phyloP scores from a whole-genome alignment of 92 coral and sea anemone genomes.

The Actinostola sp. region DNA sequence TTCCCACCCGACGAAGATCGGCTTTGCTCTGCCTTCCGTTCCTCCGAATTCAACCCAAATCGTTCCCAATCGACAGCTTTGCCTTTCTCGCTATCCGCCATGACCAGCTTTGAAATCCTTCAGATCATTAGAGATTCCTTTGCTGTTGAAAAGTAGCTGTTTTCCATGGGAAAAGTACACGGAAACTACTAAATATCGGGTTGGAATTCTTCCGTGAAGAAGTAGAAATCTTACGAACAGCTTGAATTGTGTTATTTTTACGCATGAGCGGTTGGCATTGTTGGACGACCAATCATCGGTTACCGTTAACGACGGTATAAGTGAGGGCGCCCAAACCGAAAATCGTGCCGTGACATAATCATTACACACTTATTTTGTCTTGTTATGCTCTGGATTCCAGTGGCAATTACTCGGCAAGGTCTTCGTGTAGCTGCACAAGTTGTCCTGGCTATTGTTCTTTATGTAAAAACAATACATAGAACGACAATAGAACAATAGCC shows the following conservation, averaged over 20 bases:
- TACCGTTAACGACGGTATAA: constrained; percentile 30
- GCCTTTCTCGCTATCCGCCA: constrained; percentile 45
- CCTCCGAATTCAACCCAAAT: constrained; percentile 79
- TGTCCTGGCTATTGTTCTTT: no score
- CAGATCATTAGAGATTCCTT: not conserved
- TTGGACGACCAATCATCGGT: constrained; percentile 42
- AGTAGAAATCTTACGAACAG: not conserved
- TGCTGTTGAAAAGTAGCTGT: not conserved
- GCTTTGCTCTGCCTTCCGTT: constrained; percentile 20
- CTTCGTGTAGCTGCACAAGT: no score
- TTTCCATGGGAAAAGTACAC: constrained; percentile 23
- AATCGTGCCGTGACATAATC: not conserved
- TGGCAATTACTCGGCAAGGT: no score
- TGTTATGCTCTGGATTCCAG: no score
- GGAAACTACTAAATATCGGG: not conserved
- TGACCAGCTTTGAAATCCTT: not conserved
- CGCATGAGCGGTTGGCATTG: constrained; percentile 49
- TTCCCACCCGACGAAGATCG: constrained; percentile 15
- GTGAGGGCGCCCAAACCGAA: not conserved
- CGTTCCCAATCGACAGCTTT: constrained; percentile 75
- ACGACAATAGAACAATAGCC: no score
- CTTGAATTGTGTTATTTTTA: constrained; percentile 4
- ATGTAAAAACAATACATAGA: no score
- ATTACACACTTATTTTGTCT: not conserved
- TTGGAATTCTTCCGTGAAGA: not conserved